Percentiles rank a stretch among this genome's conserved stretches.
Evolutionary conservation across 2,797 vertebrate genomes (phyloP).

Genomic region (Pseudocheirus occidentalis): DNA sequence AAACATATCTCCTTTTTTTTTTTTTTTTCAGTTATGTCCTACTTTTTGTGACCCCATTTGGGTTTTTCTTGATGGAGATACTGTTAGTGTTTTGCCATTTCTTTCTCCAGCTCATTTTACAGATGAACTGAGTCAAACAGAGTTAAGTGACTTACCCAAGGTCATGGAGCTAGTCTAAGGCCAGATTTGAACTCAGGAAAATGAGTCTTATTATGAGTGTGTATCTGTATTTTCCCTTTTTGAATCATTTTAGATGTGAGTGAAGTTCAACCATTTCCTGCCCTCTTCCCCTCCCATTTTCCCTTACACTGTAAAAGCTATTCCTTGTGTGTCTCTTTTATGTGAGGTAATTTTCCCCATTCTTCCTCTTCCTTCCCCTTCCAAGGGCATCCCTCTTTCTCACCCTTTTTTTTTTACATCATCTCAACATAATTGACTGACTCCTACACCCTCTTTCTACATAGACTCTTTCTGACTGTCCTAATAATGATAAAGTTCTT

Average conservation of each 20-base stretch:
- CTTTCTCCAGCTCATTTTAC: not conserved
- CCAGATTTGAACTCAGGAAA: not conserved
- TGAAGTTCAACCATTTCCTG: not conserved
- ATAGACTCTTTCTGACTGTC: not conserved
- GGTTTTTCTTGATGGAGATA: not conserved
- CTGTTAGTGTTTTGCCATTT: not conserved
- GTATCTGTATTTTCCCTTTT: not conserved
- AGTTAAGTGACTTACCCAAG: not conserved
- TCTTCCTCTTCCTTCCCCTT: not conserved
- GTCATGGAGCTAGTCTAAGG: not conserved
- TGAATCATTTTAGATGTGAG: not conserved
- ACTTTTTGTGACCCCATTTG: not conserved
- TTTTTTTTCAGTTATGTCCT: not conserved
- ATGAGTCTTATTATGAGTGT: not conserved
- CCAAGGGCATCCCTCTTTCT: not conserved
- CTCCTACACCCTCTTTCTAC: not conserved
- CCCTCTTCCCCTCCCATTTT: not conserved
- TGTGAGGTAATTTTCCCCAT: not conserved
- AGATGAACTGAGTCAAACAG: not conserved
- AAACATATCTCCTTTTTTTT: not conserved
- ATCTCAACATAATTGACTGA: not conserved
- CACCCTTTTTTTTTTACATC: not conserved
- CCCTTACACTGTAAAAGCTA: not conserved
- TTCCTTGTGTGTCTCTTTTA: not conserved
- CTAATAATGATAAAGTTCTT: not conserved